Evolutionary conservation across 2,797 vertebrate genomes (phyloP), one percentile per base, ranked within the genome.

Genomic region (Poecilia gillii): DNA sequence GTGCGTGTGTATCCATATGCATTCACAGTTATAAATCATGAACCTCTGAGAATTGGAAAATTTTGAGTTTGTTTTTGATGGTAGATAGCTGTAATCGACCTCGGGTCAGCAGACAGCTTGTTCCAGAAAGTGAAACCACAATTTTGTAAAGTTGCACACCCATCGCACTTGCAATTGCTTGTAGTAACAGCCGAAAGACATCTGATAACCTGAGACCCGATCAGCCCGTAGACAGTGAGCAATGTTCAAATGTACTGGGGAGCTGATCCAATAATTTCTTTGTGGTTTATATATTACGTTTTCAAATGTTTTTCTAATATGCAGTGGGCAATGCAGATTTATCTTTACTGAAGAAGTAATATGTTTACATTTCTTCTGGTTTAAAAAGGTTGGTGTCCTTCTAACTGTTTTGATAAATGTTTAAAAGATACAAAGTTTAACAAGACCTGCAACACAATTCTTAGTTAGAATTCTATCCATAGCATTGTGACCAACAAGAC

Each of bases 371-470:
- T 64, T 64, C 59, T 64, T 14, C 31, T 20, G 59, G 59, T 62
- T 7, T 13, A 64, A 36, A 64, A 64, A 18, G 1, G 6, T 64
- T 66, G 62, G 3, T 66, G 8, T 66, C 62, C 18, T 64, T 4
- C 16, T 36, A 20, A 66, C 62, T 23, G 18, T 2, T 36, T 66
- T 66, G 7, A 18, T 66, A 39, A 36, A 39, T 66, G 62, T 66
- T 36, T 39, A 8, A 66, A 66, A 66, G 16, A 18, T 33, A 62
- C 14, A 62, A 62, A 62, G 13, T 81, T 81, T 78, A 81, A 89
- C 90, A 78, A 89, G 87, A 91, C 84, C 89, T 90, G 84, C 83
- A 84, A 90, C 76, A 77, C 79, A 85, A 84, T 83, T 59, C 76
- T 23, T 71, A 81, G 77, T 84, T 93, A 87, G 83, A 84, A 94